Evolutionary conservation across 1,140 invertebrate species (phyloP).

Genomic region (Philaenus spumarius): DNA sequence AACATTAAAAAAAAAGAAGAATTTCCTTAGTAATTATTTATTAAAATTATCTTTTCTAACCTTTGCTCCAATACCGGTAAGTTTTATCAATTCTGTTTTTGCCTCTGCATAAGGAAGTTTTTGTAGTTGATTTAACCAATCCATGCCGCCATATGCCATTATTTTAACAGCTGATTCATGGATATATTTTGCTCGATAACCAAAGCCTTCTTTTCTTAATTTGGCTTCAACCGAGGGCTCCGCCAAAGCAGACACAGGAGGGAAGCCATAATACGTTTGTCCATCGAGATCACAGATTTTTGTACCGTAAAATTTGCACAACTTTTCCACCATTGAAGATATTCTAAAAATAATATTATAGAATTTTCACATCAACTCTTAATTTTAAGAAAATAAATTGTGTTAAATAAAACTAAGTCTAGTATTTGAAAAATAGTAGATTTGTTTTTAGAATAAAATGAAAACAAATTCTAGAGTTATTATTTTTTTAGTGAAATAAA

Average conservation of each 20-base stretch:
- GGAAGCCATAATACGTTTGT: conserved; percentile 71
- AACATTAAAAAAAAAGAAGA: no score
- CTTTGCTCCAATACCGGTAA: conserved; percentile 86
- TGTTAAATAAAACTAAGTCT: no score
- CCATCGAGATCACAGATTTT: conserved; percentile 62
- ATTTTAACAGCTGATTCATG: conserved; percentile 62
- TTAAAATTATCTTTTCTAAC: conserved; percentile 39
- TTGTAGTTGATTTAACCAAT: conserved; percentile 66
- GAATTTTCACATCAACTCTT: no score
- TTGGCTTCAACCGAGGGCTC: conserved; percentile 56
- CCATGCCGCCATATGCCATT: conserved; percentile 52
- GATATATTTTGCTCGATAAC: conserved; percentile 87
- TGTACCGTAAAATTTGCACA: conserved; percentile 75
- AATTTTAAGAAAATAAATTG: no score
- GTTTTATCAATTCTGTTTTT: conserved; percentile 59
- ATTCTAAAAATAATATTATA: conserved; percentile 61
- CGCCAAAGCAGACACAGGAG: conserved; percentile 58
- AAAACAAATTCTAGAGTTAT: not conserved
- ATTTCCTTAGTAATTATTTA: no score
- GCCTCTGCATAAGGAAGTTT: conserved; percentile 64
- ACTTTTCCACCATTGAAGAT: conserved; percentile 83
- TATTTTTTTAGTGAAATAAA: no score
- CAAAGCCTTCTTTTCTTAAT: conserved; percentile 77
- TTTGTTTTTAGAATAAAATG: conserved; percentile 14
- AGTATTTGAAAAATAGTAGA: no score